Evolutionary conservation across 1,140 invertebrate species (phyloP), one percentile per base, ranked within the genome.

Genomic region (Drosophila eugracilis): DNA sequence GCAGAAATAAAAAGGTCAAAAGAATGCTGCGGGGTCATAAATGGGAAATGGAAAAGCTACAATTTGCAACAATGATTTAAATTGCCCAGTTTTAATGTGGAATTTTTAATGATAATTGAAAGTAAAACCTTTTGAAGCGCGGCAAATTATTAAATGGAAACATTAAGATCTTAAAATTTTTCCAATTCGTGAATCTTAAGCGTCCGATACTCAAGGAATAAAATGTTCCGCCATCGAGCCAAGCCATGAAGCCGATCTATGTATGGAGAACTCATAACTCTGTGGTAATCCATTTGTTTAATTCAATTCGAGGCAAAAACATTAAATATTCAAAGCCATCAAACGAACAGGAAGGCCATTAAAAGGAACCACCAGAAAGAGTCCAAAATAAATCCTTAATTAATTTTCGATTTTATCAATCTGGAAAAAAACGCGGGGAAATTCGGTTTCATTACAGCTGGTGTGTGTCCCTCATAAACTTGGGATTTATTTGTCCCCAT

Each of bases 381-480:
- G 34, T 15, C 9, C 15, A 58, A 72, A 72, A 45, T 63, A 62
- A 62, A 30, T 44, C 44, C 62, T 74, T 80, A 86, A 86, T 85
- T 86, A 86, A 81, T 86, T 77, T 77, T 34, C 80, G 66, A 86
- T 85, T 86, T 67, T 73, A 60, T 71, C 57, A 70, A 60, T 53
- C 15, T 3, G n/a, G n/a, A 26, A 54, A 66, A 54, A 45, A 60
- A n/a, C n/a, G n/a, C n/a, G n/a, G n/a, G 19, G 21, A 49, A 17
- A 28, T 36, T 65, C 30, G 36, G 37, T 44, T 55, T 30, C 37
- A 57, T 58, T 62, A 71, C 55, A 67, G 42, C 26, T 49, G 41
- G 24, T 44, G 14, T 26, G 32, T 26, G 36, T 65, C n/a, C 37
- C 72, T 58, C 66, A 80, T 70, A 80, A 86, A 74, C 71, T 63